A percentile compares a stretch with the other conserved stretches of the same genome.
These are phyloP conservation scores for Tinamus guttatus DNA, from an alignment of 2,113 vertebrate species.

Conservation along the genomic window DNA sequence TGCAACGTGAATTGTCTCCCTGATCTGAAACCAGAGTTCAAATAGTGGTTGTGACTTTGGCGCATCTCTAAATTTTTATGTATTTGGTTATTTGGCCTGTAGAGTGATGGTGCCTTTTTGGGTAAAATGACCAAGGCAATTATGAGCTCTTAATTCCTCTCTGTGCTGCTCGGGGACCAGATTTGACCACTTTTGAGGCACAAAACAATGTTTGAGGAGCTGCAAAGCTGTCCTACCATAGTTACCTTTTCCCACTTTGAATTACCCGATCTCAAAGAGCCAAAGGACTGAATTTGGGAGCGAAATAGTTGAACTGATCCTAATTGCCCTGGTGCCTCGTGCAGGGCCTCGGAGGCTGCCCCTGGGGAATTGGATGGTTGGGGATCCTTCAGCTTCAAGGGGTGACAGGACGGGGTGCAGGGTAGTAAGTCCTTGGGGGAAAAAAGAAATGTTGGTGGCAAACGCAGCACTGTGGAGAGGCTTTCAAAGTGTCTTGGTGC, in stretches of 20 bases:
- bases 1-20: background rate
- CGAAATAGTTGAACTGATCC: background rate
- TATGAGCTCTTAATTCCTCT: background rate
- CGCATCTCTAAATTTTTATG: background rate
- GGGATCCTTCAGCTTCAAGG: background rate
- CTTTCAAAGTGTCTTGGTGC: background rate
- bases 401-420: background rate
- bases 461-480: accelerated
- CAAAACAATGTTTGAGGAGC: background rate
- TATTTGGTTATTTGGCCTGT: accelerated
- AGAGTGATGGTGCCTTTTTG: background rate
- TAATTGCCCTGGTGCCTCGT: background rate
- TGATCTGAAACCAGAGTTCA: background rate
- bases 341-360: background rate
- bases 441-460: background rate
- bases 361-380: accelerated
- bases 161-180: accelerated
- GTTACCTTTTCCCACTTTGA: accelerated
- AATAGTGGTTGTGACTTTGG: accelerated
- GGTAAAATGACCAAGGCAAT: background rate
- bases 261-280: background rate
- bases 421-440: background rate
- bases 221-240: accelerated
- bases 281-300: background rate
- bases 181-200: background rate